Percentiles rank a stretch among this genome's conserved stretches.
These are phyloP conservation scores for Beroe forskalii DNA, from an alignment of 37 sponge, comb jelly and placozoan species.

Conservation along the genomic window DNA sequence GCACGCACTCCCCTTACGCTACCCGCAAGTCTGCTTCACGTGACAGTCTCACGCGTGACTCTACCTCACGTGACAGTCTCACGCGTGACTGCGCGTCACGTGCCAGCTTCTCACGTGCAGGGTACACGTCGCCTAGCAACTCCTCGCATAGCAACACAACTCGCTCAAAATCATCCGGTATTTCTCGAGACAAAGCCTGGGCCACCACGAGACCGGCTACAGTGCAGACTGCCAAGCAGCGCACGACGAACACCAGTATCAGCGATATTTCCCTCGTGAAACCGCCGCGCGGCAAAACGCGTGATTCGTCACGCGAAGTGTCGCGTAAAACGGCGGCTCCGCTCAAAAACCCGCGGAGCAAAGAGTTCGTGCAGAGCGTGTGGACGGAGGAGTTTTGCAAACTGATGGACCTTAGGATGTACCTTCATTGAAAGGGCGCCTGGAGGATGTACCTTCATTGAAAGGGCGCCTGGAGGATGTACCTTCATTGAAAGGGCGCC, in stretches of 20 bases:
- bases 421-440: neutral
- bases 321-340: slow-evolving; percentile 19
- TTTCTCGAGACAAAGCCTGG: neutral
- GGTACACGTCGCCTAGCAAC: neutral
- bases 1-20: neutral
- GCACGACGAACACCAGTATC: neutral
- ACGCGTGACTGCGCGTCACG: neutral
- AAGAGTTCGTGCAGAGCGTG: slow-evolving; percentile 24
- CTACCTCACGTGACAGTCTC: neutral
- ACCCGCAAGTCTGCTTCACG: neutral
- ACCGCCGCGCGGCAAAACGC: neutral
- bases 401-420: slow-evolving; percentile 36
- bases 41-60: neutral
- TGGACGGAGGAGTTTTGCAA: slow-evolving; percentile 48
- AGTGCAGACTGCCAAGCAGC: neutral
- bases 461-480: too few species aligned
- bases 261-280: neutral
- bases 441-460: too few species aligned
- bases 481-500: too few species aligned
- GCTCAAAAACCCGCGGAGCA: slow-evolving; percentile 24
- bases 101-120: neutral
- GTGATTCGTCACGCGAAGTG: neutral
- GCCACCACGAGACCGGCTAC: neutral
- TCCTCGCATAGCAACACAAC: neutral
- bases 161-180: neutral